phyloP scores from a whole-genome alignment of 2,113 vertebrate genomes.

The Nycticryphes semicollaris region DNA sequence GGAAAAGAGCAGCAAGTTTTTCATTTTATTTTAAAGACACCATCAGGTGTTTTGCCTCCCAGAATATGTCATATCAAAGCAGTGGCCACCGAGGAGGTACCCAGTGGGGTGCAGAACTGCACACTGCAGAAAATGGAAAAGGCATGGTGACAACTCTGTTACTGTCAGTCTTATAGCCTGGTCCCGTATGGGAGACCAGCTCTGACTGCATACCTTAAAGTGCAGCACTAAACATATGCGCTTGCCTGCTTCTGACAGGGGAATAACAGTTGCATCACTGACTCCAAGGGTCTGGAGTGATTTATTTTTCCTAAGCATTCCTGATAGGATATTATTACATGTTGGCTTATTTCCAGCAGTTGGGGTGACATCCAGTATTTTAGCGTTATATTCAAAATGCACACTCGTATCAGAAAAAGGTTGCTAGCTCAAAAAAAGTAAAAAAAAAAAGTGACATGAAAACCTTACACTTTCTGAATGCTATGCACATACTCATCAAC shows the following conservation, averaged over 20 bases:
- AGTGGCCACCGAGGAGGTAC: constrained; percentile 10
- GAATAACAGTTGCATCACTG: constrained; percentile 41
- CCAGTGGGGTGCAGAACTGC: constrained; percentile 3
- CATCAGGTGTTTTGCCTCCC: constrained; percentile 48
- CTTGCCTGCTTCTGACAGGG: constrained; percentile 52
- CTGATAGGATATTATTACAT: constrained; percentile 61
- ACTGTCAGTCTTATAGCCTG: neutral
- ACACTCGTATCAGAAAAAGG: constrained; percentile 32
- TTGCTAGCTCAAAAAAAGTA: neutral
- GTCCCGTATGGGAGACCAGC: neutral
- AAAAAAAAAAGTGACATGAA: constrained; percentile 32
- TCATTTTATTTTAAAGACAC: constrained; percentile 31
- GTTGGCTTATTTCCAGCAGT: constrained; percentile 49
- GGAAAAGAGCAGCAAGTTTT: constrained; percentile 42
- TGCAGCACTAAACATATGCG: constrained; percentile 57
- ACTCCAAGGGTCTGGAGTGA: constrained; percentile 47
- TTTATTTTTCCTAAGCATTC: constrained; percentile 62
- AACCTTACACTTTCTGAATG: constrained; percentile 60
- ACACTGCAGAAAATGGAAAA: neutral
- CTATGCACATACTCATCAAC: constrained; percentile 64
- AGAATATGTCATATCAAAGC: constrained; percentile 31
- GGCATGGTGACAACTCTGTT: neutral
- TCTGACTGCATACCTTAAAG: constrained; percentile 43
- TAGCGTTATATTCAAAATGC: constrained; percentile 53
- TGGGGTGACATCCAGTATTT: constrained; percentile 50